Percentiles rank a stretch among this genome's conserved stretches.
Conservation (phyloP, 1,140 invertebrate species). For the Drosophila sulfurigaster region DNA sequence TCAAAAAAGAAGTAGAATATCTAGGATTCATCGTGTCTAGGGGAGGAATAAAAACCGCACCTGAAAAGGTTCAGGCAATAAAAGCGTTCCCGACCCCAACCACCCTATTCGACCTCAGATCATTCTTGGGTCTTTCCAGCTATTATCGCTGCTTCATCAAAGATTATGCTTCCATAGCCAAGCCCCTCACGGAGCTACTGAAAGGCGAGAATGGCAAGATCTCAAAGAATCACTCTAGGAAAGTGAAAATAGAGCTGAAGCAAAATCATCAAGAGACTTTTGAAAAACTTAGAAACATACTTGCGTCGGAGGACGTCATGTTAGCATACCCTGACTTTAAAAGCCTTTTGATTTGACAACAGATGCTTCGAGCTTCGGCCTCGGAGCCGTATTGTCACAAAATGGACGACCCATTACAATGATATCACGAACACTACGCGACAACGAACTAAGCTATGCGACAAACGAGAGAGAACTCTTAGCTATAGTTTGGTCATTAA, state of each 20-base stretch:
- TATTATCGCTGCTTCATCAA: constrained; percentile 26
- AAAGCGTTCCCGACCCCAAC: constrained; percentile 2
- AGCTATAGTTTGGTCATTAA: constrained; percentile 29
- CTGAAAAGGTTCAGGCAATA: constrained; percentile 32
- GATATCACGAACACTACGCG: constrained; percentile 21
- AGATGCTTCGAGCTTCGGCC: constrained; percentile 17
- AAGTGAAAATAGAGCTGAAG: constrained; percentile 8
- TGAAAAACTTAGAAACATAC: constrained; percentile 21
- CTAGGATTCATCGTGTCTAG: constrained; percentile 22
- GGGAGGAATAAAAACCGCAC: constrained; percentile 4
- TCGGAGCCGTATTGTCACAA: constrained; percentile 26
- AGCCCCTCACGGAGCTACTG: constrained; percentile 4
- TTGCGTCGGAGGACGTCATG: constrained; percentile 36
- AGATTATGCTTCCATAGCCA: constrained; percentile 21
- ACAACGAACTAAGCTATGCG: constrained; percentile 15
- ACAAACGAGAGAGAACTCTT: constrained; percentile 29
- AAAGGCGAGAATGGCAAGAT: constrained; percentile 28
- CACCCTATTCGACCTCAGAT: constrained; percentile 14
- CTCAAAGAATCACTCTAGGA: constrained; percentile 14
- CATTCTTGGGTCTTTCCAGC: constrained; percentile 20
- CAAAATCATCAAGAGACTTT: constrained; percentile 14
- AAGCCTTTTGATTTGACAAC: constrained; percentile 31
- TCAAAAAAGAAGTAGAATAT: constrained; percentile 24
- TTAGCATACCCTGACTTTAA: constrained; percentile 29
- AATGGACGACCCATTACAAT: constrained; percentile 28